Conservation (phyloP, 2,888 invertebrate species). For the Orthosia gothica region DNA sequence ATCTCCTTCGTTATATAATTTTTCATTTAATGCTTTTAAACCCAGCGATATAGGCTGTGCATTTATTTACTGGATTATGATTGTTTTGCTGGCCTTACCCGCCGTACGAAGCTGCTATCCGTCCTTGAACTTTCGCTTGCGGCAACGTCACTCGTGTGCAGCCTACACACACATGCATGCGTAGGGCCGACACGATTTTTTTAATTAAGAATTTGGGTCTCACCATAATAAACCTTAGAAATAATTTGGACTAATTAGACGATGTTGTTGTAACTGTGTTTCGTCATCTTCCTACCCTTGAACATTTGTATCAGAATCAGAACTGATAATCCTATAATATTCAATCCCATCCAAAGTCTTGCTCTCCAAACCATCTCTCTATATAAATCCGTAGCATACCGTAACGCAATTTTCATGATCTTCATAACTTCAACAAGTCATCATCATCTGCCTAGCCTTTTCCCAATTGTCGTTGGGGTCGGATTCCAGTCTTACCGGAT, state of each 20-base stretch:
- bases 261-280: too few species aligned
- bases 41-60: neutral
- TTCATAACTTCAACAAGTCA: neutral
- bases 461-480: too few species aligned
- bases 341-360: neutral
- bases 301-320: neutral
- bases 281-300: too few species aligned
- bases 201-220: neutral
- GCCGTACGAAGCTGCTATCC: slow-evolving; percentile 50
- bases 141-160: slow-evolving; percentile 42
- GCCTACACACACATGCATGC: slow-evolving; percentile 32
- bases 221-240: neutral
- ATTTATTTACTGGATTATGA: neutral
- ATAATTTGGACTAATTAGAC: neutral
- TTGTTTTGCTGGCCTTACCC: slow-evolving; percentile 59
- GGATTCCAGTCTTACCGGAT: too few species aligned
- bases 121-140: slow-evolving; percentile 66
- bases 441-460: too few species aligned
- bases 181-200: slow-evolving; percentile 23
- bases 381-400: neutral
- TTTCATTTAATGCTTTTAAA: neutral
- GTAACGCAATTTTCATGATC: too few species aligned
- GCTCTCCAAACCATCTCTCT: neutral
- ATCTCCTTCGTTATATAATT: too few species aligned
- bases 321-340: neutral